Evolutionary conservation across 2,113 vertebrate species (phyloP).

Genomic region (Callorhinus ursinus): DNA sequence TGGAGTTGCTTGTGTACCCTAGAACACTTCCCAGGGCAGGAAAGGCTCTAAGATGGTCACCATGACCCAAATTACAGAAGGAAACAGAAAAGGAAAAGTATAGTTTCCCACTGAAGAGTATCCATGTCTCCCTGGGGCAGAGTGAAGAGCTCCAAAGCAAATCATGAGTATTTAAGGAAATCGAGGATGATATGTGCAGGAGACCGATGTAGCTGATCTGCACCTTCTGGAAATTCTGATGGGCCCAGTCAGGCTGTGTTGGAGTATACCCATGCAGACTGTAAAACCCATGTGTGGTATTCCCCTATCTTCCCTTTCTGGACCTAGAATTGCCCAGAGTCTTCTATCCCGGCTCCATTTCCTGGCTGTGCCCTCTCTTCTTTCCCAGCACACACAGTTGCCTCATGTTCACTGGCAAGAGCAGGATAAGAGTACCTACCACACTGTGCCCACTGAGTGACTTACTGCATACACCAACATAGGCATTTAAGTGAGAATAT

Average conservation of each 20-base stretch:
- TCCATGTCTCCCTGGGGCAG: neutral
- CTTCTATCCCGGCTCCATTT: rapidly evolving
- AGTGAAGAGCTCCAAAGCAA: neutral
- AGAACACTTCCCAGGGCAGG: neutral
- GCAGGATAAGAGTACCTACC: neutral
- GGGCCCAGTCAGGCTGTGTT: neutral
- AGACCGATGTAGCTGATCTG: rapidly evolving
- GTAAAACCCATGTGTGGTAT: neutral
- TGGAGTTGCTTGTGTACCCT: neutral
- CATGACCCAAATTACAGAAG: neutral
- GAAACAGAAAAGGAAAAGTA: neutral
- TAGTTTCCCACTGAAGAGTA: neutral
- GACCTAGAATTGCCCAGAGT: neutral
- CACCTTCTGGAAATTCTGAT: neutral
- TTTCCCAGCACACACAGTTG: rapidly evolving
- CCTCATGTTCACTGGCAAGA: neutral
- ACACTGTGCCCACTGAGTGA: neutral
- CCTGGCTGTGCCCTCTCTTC: neutral
- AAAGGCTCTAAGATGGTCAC: neutral
- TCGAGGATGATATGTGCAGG: neutral
- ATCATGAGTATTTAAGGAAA: neutral
- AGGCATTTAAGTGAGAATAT: neutral
- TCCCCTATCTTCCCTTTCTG: neutral
- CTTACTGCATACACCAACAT: neutral
- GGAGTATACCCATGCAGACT: neutral